Conservation (phyloP, 2,113 vertebrate genomes). For the Corythoichthys intestinalis region DNA sequence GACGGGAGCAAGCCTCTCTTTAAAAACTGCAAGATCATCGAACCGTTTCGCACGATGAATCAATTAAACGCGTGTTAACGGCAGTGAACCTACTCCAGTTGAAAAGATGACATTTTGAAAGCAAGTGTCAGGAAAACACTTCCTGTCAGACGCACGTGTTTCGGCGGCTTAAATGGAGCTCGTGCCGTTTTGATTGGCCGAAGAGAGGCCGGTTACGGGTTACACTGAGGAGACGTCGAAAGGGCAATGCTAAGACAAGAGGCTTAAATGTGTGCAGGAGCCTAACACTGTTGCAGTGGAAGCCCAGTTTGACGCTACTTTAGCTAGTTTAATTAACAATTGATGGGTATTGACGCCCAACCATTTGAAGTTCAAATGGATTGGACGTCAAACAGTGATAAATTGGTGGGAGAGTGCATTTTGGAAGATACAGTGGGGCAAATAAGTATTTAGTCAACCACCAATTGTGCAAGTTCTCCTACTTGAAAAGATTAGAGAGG, state of each 20-base stretch:
- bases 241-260: constrained; percentile 36
- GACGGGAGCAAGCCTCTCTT: not conserved
- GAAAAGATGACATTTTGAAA: not conserved
- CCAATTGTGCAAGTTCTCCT: no score
- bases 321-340: constrained; percentile 2
- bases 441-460: no score
- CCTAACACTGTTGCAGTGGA: accelerated
- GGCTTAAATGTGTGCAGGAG: constrained; percentile 17
- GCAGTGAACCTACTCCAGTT: not conserved
- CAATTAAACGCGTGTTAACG: no score
- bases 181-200: constrained; percentile 53
- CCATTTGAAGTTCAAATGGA: no score
- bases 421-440: no score
- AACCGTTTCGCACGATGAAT: not conserved
- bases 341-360: not conserved
- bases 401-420: no score
- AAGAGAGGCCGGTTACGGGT: constrained; percentile 20
- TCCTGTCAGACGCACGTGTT: constrained; percentile 49
- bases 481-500: no score
- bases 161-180: constrained; percentile 64
- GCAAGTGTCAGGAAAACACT: not conserved
- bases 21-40: not conserved
- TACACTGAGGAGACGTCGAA: constrained; percentile 42
- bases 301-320: constrained; percentile 6
- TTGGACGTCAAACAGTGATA: no score